Evolutionary conservation across 2,797 vertebrate genomes (phyloP).

Genomic region (Rhadinocentrus ornatus): DNA sequence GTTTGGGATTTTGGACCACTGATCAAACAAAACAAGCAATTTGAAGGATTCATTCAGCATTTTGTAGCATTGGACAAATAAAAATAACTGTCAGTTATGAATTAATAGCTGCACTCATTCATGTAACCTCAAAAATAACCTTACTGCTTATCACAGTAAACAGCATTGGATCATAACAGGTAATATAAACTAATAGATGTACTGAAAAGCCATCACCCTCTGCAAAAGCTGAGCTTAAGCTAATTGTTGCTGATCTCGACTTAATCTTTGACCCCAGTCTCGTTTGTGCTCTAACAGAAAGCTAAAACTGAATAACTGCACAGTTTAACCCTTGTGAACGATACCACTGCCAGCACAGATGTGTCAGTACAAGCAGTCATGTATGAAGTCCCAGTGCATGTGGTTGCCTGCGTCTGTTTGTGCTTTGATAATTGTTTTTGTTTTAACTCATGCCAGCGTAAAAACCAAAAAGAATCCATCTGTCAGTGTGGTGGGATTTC

Average conservation of each 20-base stretch:
- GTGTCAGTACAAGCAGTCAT: conserved; percentile 64
- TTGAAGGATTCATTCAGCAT: background rate
- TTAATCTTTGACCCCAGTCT: conserved; percentile 66
- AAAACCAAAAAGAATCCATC: conserved; percentile 68
- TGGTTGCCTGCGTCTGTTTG: conserved; percentile 64
- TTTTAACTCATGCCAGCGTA: conserved; percentile 69
- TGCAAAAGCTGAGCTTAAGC: conserved; percentile 41
- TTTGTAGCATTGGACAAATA: background rate
- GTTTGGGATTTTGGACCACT: background rate
- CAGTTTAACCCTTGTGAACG: conserved; percentile 57
- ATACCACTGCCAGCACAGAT: conserved; percentile 64
- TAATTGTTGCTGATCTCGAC: conserved; percentile 62
- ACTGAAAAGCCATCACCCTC: conserved; percentile 37
- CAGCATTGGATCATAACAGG: background rate
- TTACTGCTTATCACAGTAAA: background rate
- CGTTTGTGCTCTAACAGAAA: conserved; percentile 38
- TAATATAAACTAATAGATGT: conserved; percentile 5
- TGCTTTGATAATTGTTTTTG: conserved; percentile 71
- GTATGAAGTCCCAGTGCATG: conserved; percentile 58
- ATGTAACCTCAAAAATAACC: background rate
- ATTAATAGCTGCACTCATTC: background rate
- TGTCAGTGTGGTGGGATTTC: conserved; percentile 68
- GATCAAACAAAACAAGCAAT: background rate
- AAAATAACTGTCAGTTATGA: background rate
- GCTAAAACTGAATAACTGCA: conserved; percentile 46